Conservation (phyloP, 2,888 invertebrate genomes). For the Hyalella azteca region DNA sequence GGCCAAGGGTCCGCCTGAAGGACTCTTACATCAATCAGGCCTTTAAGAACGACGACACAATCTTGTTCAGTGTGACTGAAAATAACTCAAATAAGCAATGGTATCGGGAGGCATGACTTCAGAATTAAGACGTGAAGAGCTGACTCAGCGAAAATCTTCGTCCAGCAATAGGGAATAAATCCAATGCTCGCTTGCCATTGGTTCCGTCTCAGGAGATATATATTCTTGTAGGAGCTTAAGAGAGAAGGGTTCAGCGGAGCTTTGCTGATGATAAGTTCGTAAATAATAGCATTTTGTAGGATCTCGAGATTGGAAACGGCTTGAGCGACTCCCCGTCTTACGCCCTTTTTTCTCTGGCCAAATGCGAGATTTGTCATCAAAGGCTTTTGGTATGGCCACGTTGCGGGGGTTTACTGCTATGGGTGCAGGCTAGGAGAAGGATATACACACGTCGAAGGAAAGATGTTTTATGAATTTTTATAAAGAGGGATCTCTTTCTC, state of each 20-base stretch:
- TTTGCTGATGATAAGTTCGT: conserved; percentile 33
- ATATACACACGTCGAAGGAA: not conserved
- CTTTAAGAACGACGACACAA: conserved; percentile 25
- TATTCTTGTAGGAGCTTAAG: conserved; percentile 9
- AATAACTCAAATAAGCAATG: conserved; percentile 37
- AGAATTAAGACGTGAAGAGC: conserved; percentile 34
- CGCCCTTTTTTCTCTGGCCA: conserved; percentile 11
- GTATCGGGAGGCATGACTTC: conserved; percentile 35
- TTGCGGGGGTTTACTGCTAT: not conserved
- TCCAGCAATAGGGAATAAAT: conserved; percentile 31
- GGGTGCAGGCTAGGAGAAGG: conserved; percentile 9
- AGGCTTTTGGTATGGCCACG: not conserved
- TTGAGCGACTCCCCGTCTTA: conserved; percentile 34
- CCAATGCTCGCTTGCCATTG: conserved; percentile 15
- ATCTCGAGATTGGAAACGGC: conserved; percentile 34
- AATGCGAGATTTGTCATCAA: conserved; percentile 36
- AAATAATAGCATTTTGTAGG: conserved; percentile 36
- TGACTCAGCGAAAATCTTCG: conserved; percentile 2
- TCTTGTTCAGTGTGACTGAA: conserved; percentile 30
- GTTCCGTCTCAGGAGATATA: conserved; percentile 25
- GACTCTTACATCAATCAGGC: conserved; percentile 33
- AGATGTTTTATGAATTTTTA: conserved; percentile 12
- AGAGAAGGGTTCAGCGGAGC: conserved; percentile 14
- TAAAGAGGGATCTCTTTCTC: conserved; percentile 20
- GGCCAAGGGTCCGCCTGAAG: not conserved